Evolutionary conservation across 2,113 vertebrate species (phyloP), one percentile per base, ranked within the genome.

Genomic region (Eolophus roseicapilla): DNA sequence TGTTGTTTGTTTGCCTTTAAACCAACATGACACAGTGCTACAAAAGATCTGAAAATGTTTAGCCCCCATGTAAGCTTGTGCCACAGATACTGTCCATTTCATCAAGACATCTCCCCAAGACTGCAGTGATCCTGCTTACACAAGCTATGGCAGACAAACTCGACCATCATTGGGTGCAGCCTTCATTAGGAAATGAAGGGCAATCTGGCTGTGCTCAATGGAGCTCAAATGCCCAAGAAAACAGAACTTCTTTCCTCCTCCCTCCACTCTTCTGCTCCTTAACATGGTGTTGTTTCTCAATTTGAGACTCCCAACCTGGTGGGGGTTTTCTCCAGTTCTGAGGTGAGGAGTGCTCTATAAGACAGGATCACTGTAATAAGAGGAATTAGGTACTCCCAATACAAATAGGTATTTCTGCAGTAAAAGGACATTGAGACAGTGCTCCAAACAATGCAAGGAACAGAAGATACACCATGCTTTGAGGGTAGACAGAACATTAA

Each of bases 381-480:
- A 96, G 93, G 96, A 93, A 96, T 95, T 55, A 94, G 92, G 90
- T 68, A 80, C 90, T 96, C 93, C 89, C 89, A 84, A 62, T 98
- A 97, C 97, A 98, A 96, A 97, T 31, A 93, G 93, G 71, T 92
- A 97, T 94, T 93, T 98, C 77, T 89, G 97, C 96, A 97, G 95
- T 95, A 96, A 96, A 97, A 97, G 92, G 97, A 98, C 96, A 97
- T 96, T 68, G 82, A 97, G 96, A 97, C 96, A 98, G 96, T 60
- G 97, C 94, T 97, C 86, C 96, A 92, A 97, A 95, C 94, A 98
- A 97, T 90, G 98, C 97, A 91, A 97, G 97, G 97, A 97, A 97
- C 95, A 97, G 97, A 98, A 96, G 97, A 97, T 94, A 96, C 68
- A 98, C 95, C 98, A 98, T 98, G 98, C 98, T 98, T 96, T 97